Percentiles rank a stretch among this genome's conserved stretches.
phyloP scores from a whole-genome alignment of 1,140 invertebrate genomes.

The Drosophila lini region DNA sequence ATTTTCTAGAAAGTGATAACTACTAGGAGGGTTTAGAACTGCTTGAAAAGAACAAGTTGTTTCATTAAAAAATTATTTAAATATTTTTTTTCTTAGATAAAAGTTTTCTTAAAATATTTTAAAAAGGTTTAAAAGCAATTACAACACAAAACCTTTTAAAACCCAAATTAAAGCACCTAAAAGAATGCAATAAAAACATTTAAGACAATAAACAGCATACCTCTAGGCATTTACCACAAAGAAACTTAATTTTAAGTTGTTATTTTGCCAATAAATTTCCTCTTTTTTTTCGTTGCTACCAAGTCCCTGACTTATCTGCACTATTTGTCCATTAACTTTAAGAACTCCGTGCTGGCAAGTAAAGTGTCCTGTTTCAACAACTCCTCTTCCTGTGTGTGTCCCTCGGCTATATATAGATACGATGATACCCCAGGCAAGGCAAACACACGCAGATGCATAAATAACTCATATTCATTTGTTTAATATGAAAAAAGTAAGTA shows the following conservation, averaged over 20 bases:
- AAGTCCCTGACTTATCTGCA: slow-evolving; percentile 17
- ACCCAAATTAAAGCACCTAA: not conserved
- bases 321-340: slow-evolving; percentile 50
- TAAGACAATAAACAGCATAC: not conserved
- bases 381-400: slow-evolving; percentile 55
- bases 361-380: slow-evolving; percentile 68
- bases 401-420: slow-evolving; percentile 27
- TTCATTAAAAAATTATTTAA: too few species aligned
- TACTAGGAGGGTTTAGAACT: not conserved
- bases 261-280: slow-evolving; percentile 7
- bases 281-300: not conserved
- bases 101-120: not conserved
- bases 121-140: not conserved
- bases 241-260: not conserved
- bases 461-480: slow-evolving; percentile 52
- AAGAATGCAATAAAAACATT: too few species aligned
- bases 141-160: not conserved
- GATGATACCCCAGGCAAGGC: slow-evolving; percentile 21
- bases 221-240: not conserved
- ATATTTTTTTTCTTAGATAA: not conserved
- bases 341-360: slow-evolving; percentile 44
- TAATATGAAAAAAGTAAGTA: slow-evolving; percentile 36
- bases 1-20: not conserved
- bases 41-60: too few species aligned
- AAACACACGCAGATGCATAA: slow-evolving; percentile 55